A percentile compares a stretch with the other conserved stretches of the same genome.
These are phyloP conservation scores for Catharus minimus DNA, from an alignment of 2,113 vertebrate genomes.

Conservation along the genomic window DNA sequence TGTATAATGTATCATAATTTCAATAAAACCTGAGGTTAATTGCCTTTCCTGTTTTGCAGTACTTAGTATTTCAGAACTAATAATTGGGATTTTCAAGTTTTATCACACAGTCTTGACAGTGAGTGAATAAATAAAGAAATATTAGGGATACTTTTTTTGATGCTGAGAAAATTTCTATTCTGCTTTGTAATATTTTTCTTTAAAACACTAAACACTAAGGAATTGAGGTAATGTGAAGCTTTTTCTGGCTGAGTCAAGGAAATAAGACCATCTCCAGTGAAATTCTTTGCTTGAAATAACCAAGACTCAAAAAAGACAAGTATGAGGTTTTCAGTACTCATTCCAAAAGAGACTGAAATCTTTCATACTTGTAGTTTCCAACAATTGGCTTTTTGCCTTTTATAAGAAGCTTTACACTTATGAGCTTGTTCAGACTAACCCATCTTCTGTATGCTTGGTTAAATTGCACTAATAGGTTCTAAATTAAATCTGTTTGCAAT, in stretches of 20 bases:
- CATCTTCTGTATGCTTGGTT: conserved; percentile 5
- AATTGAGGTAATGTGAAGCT: background rate
- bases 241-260: background rate
- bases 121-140: background rate
- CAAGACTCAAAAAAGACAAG: background rate
- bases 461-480: conserved; percentile 34
- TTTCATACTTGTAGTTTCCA: background rate
- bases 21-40: background rate
- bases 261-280: background rate
- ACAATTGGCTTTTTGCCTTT: background rate
- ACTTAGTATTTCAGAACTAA: background rate
- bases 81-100: background rate
- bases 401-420: background rate
- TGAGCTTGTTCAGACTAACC: background rate
- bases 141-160: background rate
- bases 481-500: conserved; percentile 40
- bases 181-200: background rate
- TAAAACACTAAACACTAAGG: background rate
- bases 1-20: background rate
- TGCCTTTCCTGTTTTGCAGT: background rate
- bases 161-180: background rate
- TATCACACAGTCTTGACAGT: background rate
- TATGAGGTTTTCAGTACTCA: background rate
- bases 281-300: background rate
- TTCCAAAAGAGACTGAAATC: background rate